Conservation (phyloP, 1,140 invertebrate genomes). For the Lepidurus apus region DNA sequence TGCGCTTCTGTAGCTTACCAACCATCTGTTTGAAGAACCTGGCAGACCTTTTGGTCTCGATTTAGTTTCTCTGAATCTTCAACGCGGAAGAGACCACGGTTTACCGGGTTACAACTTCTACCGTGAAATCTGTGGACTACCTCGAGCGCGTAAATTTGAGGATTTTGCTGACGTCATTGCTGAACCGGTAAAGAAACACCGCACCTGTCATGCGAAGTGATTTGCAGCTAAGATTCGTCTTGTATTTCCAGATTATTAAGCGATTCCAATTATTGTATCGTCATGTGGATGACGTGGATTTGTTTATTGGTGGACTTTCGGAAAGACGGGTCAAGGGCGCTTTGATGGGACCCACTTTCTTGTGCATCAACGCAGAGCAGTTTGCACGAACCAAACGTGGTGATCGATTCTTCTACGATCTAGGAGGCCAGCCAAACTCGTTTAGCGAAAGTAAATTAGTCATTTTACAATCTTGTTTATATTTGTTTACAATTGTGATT, state of each 20-base stretch:
- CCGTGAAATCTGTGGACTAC: constrained; percentile 51
- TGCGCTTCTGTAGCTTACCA: constrained; percentile 42
- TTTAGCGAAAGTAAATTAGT: constrained; percentile 42
- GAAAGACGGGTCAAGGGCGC: constrained; percentile 44
- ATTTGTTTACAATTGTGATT: constrained; percentile 33
- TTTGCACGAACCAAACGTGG: constrained; percentile 41
- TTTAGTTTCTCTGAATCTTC: constrained; percentile 47
- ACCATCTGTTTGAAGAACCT: constrained; percentile 46
- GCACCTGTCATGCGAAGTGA: neutral
- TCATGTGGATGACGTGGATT: constrained; percentile 45
- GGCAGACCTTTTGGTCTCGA: constrained; percentile 47
- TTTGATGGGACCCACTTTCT: constrained; percentile 45
- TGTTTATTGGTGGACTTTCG: constrained; percentile 43
- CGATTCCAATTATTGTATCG: constrained; percentile 38
- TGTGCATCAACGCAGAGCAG: constrained; percentile 44
- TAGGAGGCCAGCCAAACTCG: constrained; percentile 41
- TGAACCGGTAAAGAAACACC: constrained; percentile 10
- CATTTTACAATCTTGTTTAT: neutral
- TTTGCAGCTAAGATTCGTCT: neutral
- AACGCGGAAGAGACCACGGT: constrained; percentile 50
- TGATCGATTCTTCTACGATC: constrained; percentile 45
- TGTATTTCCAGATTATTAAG: constrained; percentile 36
- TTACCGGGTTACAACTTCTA: constrained; percentile 49
- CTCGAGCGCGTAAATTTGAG: constrained; percentile 29
- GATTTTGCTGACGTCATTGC: constrained; percentile 30